phyloP scores from a whole-genome alignment of 2,113 vertebrate species.

The Thunnus maccoyii region DNA sequence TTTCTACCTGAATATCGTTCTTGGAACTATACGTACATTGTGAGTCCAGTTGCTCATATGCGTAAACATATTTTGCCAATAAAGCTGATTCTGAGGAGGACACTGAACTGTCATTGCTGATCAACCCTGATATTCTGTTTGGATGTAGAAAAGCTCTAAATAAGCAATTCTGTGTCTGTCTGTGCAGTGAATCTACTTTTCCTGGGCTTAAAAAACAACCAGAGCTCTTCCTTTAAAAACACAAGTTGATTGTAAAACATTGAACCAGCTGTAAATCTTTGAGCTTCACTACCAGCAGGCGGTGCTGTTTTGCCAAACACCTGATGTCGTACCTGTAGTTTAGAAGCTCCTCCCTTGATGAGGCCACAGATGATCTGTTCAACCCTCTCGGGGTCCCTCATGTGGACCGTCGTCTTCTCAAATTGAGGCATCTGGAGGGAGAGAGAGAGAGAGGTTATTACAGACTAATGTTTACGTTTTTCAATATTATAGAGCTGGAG shows the following conservation, averaged over 20 bases:
- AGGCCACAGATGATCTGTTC: constrained; percentile 97
- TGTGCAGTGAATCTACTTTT: too few relatives aligned
- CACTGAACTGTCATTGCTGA: too few relatives aligned
- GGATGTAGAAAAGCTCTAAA: too few relatives aligned
- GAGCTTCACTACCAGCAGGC: background rate
- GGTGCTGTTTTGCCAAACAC: background rate
- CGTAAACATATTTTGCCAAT: too few relatives aligned
- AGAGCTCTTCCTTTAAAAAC: background rate
- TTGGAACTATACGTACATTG: too few relatives aligned
- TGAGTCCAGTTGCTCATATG: too few relatives aligned
- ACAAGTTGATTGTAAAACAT: background rate
- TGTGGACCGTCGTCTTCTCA: constrained; percentile 94
- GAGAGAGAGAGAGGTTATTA: background rate
- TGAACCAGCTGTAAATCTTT: background rate
- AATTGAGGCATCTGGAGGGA: constrained; percentile 95
- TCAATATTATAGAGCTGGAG: too few relatives aligned
- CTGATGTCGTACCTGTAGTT: constrained; percentile 90
- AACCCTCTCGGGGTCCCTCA: constrained; percentile 93
- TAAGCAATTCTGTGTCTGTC: too few relatives aligned
- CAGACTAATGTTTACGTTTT: background rate
- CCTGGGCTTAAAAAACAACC: too few relatives aligned
- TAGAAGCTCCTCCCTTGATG: constrained; percentile 96
- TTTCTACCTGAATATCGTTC: too few relatives aligned
- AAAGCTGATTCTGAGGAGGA: too few relatives aligned
- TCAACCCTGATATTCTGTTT: too few relatives aligned